These are phyloP conservation scores for Onthophagus taurus DNA, from an alignment of 1,140 invertebrate genomes.

Conservation along the genomic window DNA sequence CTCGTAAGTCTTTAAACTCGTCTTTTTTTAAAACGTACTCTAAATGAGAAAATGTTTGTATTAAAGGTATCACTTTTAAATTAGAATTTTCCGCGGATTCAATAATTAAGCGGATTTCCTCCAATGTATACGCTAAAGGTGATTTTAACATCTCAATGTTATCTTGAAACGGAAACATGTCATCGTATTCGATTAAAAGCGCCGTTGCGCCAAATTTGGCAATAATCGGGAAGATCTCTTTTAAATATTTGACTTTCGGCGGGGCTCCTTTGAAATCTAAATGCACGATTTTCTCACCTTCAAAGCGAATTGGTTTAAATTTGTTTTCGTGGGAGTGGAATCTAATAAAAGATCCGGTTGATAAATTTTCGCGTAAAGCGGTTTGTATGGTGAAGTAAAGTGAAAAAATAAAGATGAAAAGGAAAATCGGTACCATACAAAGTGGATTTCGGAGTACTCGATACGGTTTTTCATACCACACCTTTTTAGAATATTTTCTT, in stretches of 20 bases:
- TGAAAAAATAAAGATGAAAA: too few relatives aligned
- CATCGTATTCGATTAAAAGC: conserved; percentile 87
- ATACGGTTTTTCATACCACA: too few relatives aligned
- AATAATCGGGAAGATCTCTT: conserved; percentile 60
- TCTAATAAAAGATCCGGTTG: too few relatives aligned
- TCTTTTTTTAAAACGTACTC: conserved; percentile 77
- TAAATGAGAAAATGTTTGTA: conserved; percentile 90
- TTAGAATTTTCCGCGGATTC: conserved; percentile 49
- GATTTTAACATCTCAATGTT: conserved; percentile 47
- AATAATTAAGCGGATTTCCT: conserved; percentile 54
- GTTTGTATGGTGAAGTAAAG: too few relatives aligned
- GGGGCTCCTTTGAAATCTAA: conserved; percentile 82
- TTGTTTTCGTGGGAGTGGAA: too few relatives aligned
- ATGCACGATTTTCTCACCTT: conserved; percentile 46
- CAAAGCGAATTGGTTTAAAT: too few relatives aligned
- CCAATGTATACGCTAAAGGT: conserved; percentile 59
- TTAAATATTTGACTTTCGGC: conserved; percentile 58
- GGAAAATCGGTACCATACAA: too few relatives aligned
- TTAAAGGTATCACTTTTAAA: conserved; percentile 74
- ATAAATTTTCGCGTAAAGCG: too few relatives aligned
- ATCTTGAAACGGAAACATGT: conserved; percentile 86
- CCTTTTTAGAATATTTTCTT: too few relatives aligned
- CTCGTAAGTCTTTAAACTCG: conserved; percentile 63
- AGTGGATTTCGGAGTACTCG: too few relatives aligned
- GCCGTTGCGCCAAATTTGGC: conserved; percentile 70